Evolutionary conservation across 2,797 vertebrate species (phyloP), one percentile per base, ranked within the genome.

Genomic region (Calcarius lapponicus): DNA sequence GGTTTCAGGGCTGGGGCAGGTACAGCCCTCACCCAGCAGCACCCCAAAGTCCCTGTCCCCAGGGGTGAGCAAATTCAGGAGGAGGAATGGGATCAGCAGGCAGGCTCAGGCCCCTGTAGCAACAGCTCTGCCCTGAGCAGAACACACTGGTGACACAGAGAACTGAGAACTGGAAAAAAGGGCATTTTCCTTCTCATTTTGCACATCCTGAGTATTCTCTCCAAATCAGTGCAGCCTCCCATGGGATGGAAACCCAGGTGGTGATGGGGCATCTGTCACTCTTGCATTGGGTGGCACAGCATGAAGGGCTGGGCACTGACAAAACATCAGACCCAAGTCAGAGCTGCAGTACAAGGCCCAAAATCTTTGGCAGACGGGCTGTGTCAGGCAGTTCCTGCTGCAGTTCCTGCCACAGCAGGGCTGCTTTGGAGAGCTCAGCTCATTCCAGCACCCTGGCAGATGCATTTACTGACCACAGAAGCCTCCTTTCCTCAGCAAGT

Each of bases 161-260:
- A 80, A 57, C 16, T 0, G 2, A 71, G 54, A 75, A 45, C 29
- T 61, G 42, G n/a, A 12, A 43, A 43, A 86, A 88, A 42, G 14
- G 51, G 3, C 21, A 15, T n/a, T 80, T 20, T 2, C 8, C 15
- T 36, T 48, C 69, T 81, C 13, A 2, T 65, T 84, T 86, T 54
- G 7, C 58, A 86, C 50, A 50, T 43, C 1, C 17, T 82, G 32
- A 32, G 14, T 79, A 13, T 53, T 58, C 38, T 38, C 25, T 58
- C 50, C 42, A 45, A 43, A 38, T 18, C 34, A 72, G 67, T 32
- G 14, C 45, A 72, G 25, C 25, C 25, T 58, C 9, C 36, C 18
- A 8, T 0, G 3, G 34, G 54, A 51, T 66, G 82, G 47, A 54
- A 57, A 28, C 43, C 17, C 43, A 12, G 0, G 0, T 6, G 40